Base-by-base conservation (phyloP, 2,888 invertebrate genomes). In the Drosophila eohydei region DNA sequence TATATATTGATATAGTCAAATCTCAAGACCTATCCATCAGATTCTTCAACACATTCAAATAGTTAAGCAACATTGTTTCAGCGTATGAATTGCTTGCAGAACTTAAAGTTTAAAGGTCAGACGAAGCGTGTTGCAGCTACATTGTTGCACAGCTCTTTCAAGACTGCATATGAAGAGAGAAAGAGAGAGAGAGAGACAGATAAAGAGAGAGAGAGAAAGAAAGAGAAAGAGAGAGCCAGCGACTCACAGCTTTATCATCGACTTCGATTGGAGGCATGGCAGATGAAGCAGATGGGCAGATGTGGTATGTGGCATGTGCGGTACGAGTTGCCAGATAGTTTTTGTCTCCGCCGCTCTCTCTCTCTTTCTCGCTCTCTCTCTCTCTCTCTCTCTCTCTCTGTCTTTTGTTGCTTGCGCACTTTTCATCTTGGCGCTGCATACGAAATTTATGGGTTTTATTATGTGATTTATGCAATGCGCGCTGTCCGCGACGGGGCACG, bases 371-470 rank as follows among this genome's bases (percentile, higher is more conserved):
- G n/a, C 50, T n/a, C 9, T 14, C 40, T 43, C 30, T 44, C 50
- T 66, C 50, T n/a, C 9, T 14, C 40, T 43, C 30, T 44, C 50
- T 66, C 61, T 64, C 11, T 32, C 12, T 30, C 14, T 41, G 32
- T 58, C 54, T 40, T 28, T 50, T 68, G 34, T 64, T 56, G 51
- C 60, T 54, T 68, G 74, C 65, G 58, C 67, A 66, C 84, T 72
- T 65, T 63, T 62, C 80, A 71, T 82, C 88, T 89, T 78, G 78
- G 71, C 70, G 70, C 72, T 83, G 87, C 86, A 83, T 80, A 67
- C 81, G 67, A 78, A 86, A 87, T 87, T 87, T 87, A 87, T 87
- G 86, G 89, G 80, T 86, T 90, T 87, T 90, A 88, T 87, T 90
- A 84, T 88, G 87, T 87, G 87, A 87, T 87, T 87, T 87, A 87